Conservation (phyloP, 2,797 vertebrate genomes). For the Phoeniculus purpureus region DNA sequence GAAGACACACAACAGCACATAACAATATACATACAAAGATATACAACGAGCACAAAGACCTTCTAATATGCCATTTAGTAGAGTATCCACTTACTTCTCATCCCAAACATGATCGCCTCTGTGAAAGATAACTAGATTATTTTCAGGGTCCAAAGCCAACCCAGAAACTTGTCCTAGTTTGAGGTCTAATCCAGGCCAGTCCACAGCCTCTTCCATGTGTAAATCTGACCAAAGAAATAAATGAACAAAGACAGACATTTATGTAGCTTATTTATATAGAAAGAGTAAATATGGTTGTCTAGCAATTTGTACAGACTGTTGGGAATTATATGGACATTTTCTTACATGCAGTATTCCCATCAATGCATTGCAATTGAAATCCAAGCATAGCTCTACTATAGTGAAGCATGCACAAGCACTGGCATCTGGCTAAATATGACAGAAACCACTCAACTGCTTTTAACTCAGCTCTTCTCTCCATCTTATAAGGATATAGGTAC, state of each 20-base stretch:
- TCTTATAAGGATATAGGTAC: neutral
- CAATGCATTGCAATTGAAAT: constrained; percentile 8
- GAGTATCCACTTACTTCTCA: constrained; percentile 81
- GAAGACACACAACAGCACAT: neutral
- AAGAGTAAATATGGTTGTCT: neutral
- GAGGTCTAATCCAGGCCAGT: constrained; percentile 87
- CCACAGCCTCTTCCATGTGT: constrained; percentile 85
- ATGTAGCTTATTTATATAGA: neutral
- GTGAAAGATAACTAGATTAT: constrained; percentile 94
- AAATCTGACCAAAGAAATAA: constrained; percentile 78
- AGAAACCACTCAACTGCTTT: neutral
- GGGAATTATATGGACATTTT: neutral
- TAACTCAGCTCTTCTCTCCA: neutral
- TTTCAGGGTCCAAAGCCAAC: constrained; percentile 87
- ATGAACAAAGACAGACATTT: neutral
- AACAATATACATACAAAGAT: neutral
- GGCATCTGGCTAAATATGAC: neutral
- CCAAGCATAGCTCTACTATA: neutral
- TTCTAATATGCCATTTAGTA: neutral
- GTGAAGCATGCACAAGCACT: constrained; percentile 43
- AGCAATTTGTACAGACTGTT: neutral
- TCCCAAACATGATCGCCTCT: constrained; percentile 93
- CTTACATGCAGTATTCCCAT: constrained; percentile 38
- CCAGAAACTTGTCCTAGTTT: constrained; percentile 94
- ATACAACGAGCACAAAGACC: neutral